These are phyloP conservation scores for Anguilla pacifica DNA, from an alignment of 2,797 vertebrate species.

Conservation along the genomic window DNA sequence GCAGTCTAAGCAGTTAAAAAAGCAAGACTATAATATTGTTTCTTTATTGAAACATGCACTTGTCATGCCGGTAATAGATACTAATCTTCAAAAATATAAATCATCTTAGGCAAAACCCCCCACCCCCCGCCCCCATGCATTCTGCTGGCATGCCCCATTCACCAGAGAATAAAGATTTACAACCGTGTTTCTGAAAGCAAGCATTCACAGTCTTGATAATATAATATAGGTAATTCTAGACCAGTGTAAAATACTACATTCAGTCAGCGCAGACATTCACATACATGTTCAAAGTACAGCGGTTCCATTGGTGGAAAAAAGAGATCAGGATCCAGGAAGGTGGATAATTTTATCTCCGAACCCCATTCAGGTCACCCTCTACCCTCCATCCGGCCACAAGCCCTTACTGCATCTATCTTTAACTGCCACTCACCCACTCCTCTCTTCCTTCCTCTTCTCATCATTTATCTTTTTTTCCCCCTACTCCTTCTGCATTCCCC, in stretches of 20 bases:
- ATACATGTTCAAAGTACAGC: slow-evolving; percentile 5
- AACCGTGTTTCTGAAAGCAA: background rate
- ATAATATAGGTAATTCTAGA: slow-evolving; percentile 4
- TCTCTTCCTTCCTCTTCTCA: background rate
- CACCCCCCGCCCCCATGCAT: slow-evolving; percentile 9
- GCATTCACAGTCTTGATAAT: slow-evolving; percentile 21
- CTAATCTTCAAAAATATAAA: background rate
- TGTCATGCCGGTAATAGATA: background rate
- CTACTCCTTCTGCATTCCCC: background rate
- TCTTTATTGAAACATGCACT: slow-evolving; percentile 24
- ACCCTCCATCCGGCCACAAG: background rate
- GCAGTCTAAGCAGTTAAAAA: background rate
- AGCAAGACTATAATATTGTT: background rate
- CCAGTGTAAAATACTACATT: slow-evolving; percentile 19
- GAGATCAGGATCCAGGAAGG: background rate
- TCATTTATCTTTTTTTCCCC: background rate
- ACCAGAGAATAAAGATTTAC: background rate
- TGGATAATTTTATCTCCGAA: background rate
- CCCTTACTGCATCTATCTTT: background rate
- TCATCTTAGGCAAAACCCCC: background rate
- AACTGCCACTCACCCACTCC: background rate
- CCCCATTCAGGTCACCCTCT: background rate
- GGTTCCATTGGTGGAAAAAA: background rate
- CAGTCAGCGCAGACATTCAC: slow-evolving; percentile 29
- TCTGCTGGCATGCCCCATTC: background rate